phyloP scores from a whole-genome alignment of 1,140 invertebrate genomes.

The Cydia pomonella region DNA sequence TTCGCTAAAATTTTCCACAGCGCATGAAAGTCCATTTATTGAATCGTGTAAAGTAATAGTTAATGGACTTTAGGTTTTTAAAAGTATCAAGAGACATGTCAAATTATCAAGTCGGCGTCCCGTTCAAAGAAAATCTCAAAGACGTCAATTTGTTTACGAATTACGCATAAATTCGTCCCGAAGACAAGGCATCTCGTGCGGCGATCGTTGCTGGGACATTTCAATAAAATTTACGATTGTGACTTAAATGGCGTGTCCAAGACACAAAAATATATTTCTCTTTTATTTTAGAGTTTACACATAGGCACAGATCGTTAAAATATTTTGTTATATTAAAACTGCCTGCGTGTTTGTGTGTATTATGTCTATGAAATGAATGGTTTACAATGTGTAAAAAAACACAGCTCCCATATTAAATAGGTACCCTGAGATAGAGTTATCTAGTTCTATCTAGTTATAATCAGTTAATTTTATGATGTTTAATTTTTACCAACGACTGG shows the following conservation, averaged over 20 bases:
- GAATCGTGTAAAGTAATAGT: slow-evolving; percentile 54
- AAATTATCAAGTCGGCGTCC: slow-evolving; percentile 65
- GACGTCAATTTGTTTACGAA: slow-evolving; percentile 80
- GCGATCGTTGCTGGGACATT: slow-evolving; percentile 77
- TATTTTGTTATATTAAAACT: slow-evolving; percentile 75
- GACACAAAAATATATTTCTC: slow-evolving; percentile 72
- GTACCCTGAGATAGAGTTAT: no score
- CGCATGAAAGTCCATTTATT: slow-evolving; percentile 35
- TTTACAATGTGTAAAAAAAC: no score
- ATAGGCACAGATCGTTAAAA: slow-evolving; percentile 72
- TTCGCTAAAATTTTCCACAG: slow-evolving; percentile 53
- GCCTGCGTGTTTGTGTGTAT: slow-evolving; percentile 59
- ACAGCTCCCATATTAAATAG: no score
- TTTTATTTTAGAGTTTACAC: slow-evolving; percentile 65
- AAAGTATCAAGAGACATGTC: slow-evolving; percentile 70
- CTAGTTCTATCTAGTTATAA: no score
- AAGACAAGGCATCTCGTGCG: slow-evolving; percentile 76
- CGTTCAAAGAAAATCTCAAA: slow-evolving; percentile 66
- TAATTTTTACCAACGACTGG: no score
- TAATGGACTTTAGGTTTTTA: slow-evolving; percentile 38
- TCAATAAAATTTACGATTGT: slow-evolving; percentile 81
- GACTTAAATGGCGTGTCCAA: slow-evolving; percentile 76
- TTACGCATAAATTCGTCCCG: slow-evolving; percentile 79
- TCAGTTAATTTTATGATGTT: no score
- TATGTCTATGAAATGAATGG: slow-evolving; percentile 56